A percentile compares a stretch with the other conserved stretches of the same genome.
These are phyloP conservation scores for Tetragonula clypearis DNA, from an alignment of 1,140 invertebrate genomes.

Conservation along the genomic window DNA sequence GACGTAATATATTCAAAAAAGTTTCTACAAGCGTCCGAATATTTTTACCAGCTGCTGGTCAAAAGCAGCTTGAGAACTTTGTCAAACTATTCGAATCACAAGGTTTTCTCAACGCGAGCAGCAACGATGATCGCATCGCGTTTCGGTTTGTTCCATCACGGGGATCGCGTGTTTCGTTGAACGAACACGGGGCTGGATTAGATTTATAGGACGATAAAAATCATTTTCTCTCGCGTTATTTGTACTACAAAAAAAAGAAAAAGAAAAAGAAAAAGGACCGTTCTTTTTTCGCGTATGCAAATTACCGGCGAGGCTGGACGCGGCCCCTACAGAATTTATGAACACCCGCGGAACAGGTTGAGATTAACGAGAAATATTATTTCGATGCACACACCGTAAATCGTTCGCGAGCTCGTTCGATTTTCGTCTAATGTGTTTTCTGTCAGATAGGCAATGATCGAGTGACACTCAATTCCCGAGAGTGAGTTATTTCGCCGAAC, in stretches of 20 bases:
- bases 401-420: conserved; percentile 16
- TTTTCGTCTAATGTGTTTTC: conserved; percentile 40
- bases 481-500: conserved; percentile 32
- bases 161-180: background rate
- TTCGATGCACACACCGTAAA: conserved; percentile 33
- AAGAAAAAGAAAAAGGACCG: conserved; percentile 9
- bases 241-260: conserved; percentile 15
- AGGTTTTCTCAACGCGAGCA: conserved; percentile 10
- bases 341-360: conserved; percentile 24
- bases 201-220: conserved; percentile 42
- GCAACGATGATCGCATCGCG: background rate
- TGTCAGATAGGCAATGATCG: conserved; percentile 34
- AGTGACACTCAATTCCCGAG: conserved; percentile 38
- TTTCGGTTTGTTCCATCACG: background rate
- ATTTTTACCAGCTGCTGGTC: no score
- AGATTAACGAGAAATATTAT: conserved; percentile 41
- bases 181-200: background rate
- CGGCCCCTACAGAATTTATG: conserved; percentile 28
- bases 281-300: conserved; percentile 36
- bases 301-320: conserved; percentile 9
- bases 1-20: no score
- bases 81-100: conserved; percentile 1
- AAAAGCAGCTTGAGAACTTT: background rate
- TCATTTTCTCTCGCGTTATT: conserved; percentile 24
- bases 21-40: no score